Conservation (phyloP, 2,888 invertebrate genomes). For the Zeuzera pyrina region DNA sequence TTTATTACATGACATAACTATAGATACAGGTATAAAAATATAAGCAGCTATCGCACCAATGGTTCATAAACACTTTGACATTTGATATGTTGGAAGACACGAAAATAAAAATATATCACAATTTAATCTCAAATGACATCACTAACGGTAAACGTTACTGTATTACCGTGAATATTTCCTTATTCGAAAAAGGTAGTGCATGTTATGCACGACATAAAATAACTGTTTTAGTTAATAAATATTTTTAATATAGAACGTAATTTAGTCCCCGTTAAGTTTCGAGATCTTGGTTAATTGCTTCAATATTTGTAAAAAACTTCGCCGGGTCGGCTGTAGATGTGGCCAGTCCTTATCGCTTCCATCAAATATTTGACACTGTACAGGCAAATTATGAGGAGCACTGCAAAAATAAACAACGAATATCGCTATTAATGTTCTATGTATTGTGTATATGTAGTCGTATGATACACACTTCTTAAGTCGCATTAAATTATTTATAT, state of each 20-base stretch:
- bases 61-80: too few species aligned
- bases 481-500: too few species aligned
- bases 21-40: too few species aligned
- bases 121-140: background rate
- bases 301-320: slow-evolving; percentile 47
- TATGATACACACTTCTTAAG: too few species aligned
- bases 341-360: slow-evolving; percentile 58
- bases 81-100: too few species aligned
- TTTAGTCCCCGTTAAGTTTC: too few species aligned
- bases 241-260: background rate
- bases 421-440: too few species aligned
- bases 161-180: background rate
- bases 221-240: slow-evolving; percentile 9
- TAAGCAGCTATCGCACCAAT: too few species aligned
- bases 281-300: slow-evolving; percentile 19
- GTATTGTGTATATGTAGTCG: too few species aligned
- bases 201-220: slow-evolving; percentile 1
- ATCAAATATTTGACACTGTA: slow-evolving; percentile 63
- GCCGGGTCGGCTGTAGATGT: slow-evolving; percentile 58
- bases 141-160: background rate
- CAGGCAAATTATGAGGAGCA: slow-evolving; percentile 57
- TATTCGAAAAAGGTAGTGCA: background rate
- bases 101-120: too few species aligned
- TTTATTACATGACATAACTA: too few species aligned
- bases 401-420: slow-evolving; percentile 33